A percentile compares a stretch with the other conserved stretches of the same genome.
phyloP scores from a whole-genome alignment of 2,797 vertebrate genomes.

The Enteromius viviparus region DNA sequence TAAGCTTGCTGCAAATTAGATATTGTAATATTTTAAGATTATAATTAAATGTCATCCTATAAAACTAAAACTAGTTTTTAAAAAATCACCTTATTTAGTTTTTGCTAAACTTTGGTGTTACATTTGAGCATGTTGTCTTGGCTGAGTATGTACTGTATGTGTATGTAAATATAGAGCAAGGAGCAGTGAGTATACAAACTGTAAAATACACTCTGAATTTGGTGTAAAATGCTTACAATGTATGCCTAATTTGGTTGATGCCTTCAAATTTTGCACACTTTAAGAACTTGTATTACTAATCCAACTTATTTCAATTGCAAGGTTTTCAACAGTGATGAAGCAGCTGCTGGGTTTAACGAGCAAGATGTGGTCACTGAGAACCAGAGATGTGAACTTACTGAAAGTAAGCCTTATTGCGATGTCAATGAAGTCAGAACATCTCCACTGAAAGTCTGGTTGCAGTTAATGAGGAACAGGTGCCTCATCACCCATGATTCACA shows the following conservation, averaged over 20 bases:
- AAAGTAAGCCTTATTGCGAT: neutral
- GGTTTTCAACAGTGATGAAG: neutral
- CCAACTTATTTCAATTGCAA: neutral
- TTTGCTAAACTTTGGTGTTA: neutral
- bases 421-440: neutral
- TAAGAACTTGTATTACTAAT: neutral
- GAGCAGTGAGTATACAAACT: neutral
- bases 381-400: neutral
- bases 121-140: neutral
- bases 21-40: neutral
- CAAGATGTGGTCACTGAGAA: neutral
- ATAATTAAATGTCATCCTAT: neutral
- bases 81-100: neutral
- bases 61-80: neutral
- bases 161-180: neutral
- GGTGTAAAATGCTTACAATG: neutral
- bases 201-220: neutral
- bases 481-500: conserved; percentile 13
- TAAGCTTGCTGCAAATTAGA: neutral
- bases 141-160: neutral
- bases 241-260: neutral
- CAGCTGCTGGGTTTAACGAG: neutral
- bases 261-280: neutral
- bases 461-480: conserved; percentile 8
- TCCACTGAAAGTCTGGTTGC: neutral